phyloP scores from a whole-genome alignment of 37 sponge, comb jelly and placozoan species.

The Ephydatia muelleri region DNA sequence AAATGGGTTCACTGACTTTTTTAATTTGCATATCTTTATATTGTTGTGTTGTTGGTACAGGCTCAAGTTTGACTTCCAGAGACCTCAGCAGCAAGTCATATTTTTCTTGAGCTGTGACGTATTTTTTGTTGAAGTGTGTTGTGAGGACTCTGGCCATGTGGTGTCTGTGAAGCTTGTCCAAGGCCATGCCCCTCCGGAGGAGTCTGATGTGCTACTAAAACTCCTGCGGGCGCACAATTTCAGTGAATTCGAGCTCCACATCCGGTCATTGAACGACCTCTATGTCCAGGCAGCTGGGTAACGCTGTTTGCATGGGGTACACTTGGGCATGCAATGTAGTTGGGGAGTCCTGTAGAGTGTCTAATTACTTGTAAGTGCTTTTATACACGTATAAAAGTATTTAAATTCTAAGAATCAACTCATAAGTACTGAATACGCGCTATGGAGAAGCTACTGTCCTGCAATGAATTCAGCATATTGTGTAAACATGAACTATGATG shows the following conservation, averaged over 20 bases:
- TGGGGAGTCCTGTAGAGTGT: too few species aligned
- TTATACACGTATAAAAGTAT: too few species aligned
- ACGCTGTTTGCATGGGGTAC: background rate
- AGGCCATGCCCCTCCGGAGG: slow-evolving; percentile 9
- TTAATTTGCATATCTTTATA: background rate
- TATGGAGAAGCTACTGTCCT: too few species aligned
- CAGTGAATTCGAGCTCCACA: slow-evolving; percentile 25
- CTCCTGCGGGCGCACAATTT: slow-evolving; percentile 11
- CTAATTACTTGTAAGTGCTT: too few species aligned
- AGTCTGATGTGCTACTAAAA: slow-evolving; percentile 23
- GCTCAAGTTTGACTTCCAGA: slow-evolving; percentile 41
- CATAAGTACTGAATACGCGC: too few species aligned
- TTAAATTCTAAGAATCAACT: too few species aligned
- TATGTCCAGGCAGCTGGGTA: slow-evolving; percentile 25
- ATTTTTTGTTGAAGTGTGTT: slow-evolving; percentile 43
- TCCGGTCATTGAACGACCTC: slow-evolving; percentile 11
- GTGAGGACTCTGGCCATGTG: slow-evolving; percentile 30
- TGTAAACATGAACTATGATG: too few species aligned
- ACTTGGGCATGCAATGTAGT: background rate
- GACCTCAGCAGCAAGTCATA: slow-evolving; percentile 3
- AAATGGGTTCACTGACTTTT: background rate
- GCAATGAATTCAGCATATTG: too few species aligned
- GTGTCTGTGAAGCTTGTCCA: slow-evolving; percentile 39
- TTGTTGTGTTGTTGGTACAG: background rate
- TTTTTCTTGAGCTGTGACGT: slow-evolving; percentile 47